Conservation (phyloP, 2,888 invertebrate species). For the Andrena minutula region DNA sequence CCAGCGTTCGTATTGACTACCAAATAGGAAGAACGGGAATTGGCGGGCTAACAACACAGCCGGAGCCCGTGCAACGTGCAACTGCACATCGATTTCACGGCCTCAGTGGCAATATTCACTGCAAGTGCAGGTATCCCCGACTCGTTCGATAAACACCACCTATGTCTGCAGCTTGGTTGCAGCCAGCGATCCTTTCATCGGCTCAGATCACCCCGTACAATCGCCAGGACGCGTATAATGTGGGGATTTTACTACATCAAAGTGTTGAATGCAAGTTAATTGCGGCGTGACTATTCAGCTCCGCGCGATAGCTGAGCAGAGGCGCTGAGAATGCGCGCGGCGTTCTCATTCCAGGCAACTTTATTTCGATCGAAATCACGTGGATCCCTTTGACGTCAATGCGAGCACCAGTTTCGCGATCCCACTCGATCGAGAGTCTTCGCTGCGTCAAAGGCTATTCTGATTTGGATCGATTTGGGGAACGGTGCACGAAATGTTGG, state of each 20-base stretch:
- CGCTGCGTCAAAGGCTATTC: not conserved
- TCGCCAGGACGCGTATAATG: slow-evolving; percentile 58
- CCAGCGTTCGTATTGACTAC: slow-evolving; percentile 30
- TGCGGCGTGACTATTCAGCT: slow-evolving; percentile 66
- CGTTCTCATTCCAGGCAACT: slow-evolving; percentile 2
- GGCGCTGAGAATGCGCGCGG: slow-evolving; percentile 14
- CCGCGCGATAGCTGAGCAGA: slow-evolving; percentile 45
- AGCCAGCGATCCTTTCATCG: slow-evolving; percentile 62
- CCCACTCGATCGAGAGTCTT: slow-evolving; percentile 2
- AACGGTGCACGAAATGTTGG: not conserved
- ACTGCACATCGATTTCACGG: slow-evolving; percentile 60
- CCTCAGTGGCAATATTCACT: slow-evolving; percentile 56
- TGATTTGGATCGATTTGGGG: slow-evolving; percentile 1
- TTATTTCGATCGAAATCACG: not conserved
- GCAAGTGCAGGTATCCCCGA: slow-evolving; percentile 45
- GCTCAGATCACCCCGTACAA: slow-evolving; percentile 50
- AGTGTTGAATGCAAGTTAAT: slow-evolving; percentile 68
- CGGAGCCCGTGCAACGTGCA: slow-evolving; percentile 50
- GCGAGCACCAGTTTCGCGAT: not conserved
- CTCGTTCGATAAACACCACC: slow-evolving; percentile 62
- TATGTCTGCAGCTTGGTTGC: slow-evolving; percentile 44
- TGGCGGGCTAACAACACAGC: slow-evolving; percentile 40
- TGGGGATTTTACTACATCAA: slow-evolving; percentile 58
- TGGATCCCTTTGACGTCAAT: slow-evolving; percentile 22
- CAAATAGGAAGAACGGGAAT: slow-evolving; percentile 49